Percentiles rank a stretch among this genome's conserved stretches.
phyloP scores from a whole-genome alignment of 2,113 vertebrate species.

The Cottus gobio region DNA sequence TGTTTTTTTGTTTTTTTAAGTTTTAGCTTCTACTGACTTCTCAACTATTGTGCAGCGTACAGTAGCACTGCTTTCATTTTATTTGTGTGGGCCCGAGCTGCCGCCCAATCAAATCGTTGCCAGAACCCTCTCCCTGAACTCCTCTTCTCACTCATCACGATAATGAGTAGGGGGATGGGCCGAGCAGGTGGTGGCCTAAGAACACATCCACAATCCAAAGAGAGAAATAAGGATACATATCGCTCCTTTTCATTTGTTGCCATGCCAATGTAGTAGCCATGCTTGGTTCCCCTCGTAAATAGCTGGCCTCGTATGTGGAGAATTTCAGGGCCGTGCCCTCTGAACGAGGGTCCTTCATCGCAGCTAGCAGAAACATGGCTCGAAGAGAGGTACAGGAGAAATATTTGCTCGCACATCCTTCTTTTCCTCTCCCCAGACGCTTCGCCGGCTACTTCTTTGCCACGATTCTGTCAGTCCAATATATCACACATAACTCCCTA shows the following conservation, averaged over 20 bases:
- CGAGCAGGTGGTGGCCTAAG: slow-evolving; percentile 76
- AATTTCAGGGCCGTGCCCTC: slow-evolving; percentile 10
- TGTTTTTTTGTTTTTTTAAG: slow-evolving; percentile 7
- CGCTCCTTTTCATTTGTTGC: slow-evolving; percentile 26
- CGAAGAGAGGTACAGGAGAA: slow-evolving; percentile 4
- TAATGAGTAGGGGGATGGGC: slow-evolving; percentile 77
- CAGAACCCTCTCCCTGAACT: slow-evolving; percentile 74
- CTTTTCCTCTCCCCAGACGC: slow-evolving; percentile 4
- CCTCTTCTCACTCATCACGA: slow-evolving; percentile 76
- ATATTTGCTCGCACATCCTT: slow-evolving; percentile 44
- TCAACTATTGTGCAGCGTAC: slow-evolving; percentile 47
- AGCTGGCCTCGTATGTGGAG: slow-evolving; percentile 13
- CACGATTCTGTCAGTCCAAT: slow-evolving; percentile 41
- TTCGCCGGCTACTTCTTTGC: slow-evolving; percentile 22
- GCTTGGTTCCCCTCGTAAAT: slow-evolving; percentile 24
- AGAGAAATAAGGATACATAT: slow-evolving; percentile 61
- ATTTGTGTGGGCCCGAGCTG: slow-evolving; percentile 61
- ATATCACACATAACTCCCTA: slow-evolving; percentile 40
- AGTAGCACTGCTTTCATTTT: slow-evolving; percentile 61
- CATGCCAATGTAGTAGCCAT: slow-evolving; percentile 15
- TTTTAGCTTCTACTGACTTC: slow-evolving; percentile 27
- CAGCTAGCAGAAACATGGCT: slow-evolving; percentile 22
- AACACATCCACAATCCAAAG: slow-evolving; percentile 66
- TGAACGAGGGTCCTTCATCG: not conserved
- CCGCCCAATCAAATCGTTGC: slow-evolving; percentile 68